Evolutionary conservation across 1,140 invertebrate genomes (phyloP), one percentile per base, ranked within the genome.

Genomic region (Berghia stephanieae): DNA sequence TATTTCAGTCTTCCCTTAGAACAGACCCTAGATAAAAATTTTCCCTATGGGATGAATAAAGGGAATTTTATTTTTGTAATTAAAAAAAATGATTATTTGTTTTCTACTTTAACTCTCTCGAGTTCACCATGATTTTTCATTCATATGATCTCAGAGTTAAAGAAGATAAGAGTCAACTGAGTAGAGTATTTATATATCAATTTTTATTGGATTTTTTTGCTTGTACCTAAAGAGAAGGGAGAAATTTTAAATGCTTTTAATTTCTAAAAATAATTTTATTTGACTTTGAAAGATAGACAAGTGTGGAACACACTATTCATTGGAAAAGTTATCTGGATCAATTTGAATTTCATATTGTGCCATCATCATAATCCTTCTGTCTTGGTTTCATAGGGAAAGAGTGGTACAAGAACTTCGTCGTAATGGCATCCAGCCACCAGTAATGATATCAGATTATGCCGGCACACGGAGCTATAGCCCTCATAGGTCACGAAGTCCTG

Each of bases 371-470:
- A 21, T 6, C 42, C 2, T 77, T 27, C 49, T 77, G 16, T 60
- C n/a, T 57, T 46, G 24, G 75, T n/a, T 78, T 13, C 77, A 8
- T 79, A 86, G 84, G 72, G 84, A 86, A 70, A 68, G 84, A 49
- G 81, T 85, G n/a, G 81, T 85, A n/a, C 85, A 86, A 74, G 86
- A 87, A 71, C 75, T 87, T 52, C 79, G 84, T 55, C 80, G 86
- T 21, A 84, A 85, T 82, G 85, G 85, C 27, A 79, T 86, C 43
- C 78, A 76, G 21, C 83, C 86, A 31, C 85, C 86, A 34, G 79
- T 86, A 34, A 83, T 83, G 77, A 85, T 85, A 21, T 83, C 83
- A 75, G 85, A 87, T 46, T 86, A 84, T 72, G 80, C 85, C 44
- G 81, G 77, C 2, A 79, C 72, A 16, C 75, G 66, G 3, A 73